Evolutionary conservation across 2,797 vertebrate species (phyloP), one percentile per base, ranked within the genome.

Genomic region (Channa striata): DNA sequence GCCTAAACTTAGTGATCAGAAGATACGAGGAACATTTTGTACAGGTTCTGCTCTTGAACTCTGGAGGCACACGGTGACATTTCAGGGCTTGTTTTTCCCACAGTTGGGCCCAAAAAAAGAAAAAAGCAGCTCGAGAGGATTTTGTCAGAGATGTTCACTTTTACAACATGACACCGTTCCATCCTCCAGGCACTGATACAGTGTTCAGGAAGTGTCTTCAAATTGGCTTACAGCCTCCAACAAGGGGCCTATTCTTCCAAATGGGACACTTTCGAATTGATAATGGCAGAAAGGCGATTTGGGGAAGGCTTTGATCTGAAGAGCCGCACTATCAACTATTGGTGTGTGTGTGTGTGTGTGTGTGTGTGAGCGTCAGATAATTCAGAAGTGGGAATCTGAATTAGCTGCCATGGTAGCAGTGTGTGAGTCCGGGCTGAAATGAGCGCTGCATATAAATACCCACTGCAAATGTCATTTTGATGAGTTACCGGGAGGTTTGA

Each of bases 361-460:
- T 16, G 49, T 34, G 25, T 51, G 51, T 2, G 11, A 23, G 59
- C 34, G 73, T 78, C 21, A 83, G 56, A 71, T 68, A 71, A 77
- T 71, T 82, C 59, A 68, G 16, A 75, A 44, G 56, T 42, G 65
- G 70, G 42, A 39, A 56, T 79, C 78, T 77, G 40, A 62, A 51
- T 63, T 48, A 74, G 68, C 65, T 47, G 49, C 57, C 46, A 39
- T 46, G 59, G 75, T 19, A 68, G 46, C 19, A 59, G 52, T 53
- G 50, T 6, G 9, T 23, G 42, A 34, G 47, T 25, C 21, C 48
- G 16, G 39, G 48, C 37, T 63, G 10, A 56, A 46, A 52, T 42
- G n/a, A 14, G 16, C 30, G 46, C 37, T 47, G 34, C 39, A 57
- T 60, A 57, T n/a, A 20, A 72, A 67, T 53, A 34, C 36, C 36